These are phyloP conservation scores for Gadus macrocephalus DNA, from an alignment of 2,113 vertebrate genomes.

Conservation along the genomic window DNA sequence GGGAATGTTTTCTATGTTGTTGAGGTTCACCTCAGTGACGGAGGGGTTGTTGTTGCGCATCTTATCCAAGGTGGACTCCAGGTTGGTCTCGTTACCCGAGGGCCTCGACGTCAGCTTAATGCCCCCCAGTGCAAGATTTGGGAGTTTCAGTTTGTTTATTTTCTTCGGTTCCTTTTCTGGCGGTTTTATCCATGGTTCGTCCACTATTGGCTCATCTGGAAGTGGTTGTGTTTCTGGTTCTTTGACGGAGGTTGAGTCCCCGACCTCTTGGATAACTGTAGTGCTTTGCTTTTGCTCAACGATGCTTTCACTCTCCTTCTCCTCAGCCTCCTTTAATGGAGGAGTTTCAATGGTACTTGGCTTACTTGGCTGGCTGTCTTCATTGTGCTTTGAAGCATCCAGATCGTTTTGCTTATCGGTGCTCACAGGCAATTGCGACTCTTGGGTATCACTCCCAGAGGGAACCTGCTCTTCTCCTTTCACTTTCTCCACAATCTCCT, in stretches of 20 bases:
- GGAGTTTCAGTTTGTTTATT: conserved; percentile 85
- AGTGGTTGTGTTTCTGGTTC: conserved; percentile 6
- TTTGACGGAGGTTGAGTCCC: conserved; percentile 4
- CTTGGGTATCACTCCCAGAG: conserved; percentile 9
- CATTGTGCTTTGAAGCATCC: conserved; percentile 1
- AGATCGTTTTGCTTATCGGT: conserved; percentile 5
- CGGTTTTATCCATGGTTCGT: conserved; percentile 46
- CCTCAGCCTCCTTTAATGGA: conserved; percentile 14
- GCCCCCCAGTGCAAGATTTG: conserved; percentile 81
- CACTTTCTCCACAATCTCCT: conserved; percentile 29
- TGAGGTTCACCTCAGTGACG: conserved; percentile 90
- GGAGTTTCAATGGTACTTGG: neutral
- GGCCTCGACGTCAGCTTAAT: conserved; percentile 90
- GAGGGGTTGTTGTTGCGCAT: conserved; percentile 83
- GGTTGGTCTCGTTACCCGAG: conserved; percentile 92
- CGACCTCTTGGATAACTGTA: conserved; percentile 20
- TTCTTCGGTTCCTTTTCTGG: conserved; percentile 77
- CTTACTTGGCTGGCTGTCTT: conserved; percentile 9
- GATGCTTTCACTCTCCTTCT: conserved; percentile 13
- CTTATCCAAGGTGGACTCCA: conserved; percentile 85
- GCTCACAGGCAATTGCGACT: conserved; percentile 12
- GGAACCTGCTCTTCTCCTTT: conserved; percentile 33
- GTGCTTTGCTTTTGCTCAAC: conserved; percentile 14
- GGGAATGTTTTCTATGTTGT: conserved; percentile 98
- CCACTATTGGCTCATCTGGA: conserved; percentile 23